Conservation (phyloP, 1,140 invertebrate species). For the Ceratoteleas bidentatus region DNA sequence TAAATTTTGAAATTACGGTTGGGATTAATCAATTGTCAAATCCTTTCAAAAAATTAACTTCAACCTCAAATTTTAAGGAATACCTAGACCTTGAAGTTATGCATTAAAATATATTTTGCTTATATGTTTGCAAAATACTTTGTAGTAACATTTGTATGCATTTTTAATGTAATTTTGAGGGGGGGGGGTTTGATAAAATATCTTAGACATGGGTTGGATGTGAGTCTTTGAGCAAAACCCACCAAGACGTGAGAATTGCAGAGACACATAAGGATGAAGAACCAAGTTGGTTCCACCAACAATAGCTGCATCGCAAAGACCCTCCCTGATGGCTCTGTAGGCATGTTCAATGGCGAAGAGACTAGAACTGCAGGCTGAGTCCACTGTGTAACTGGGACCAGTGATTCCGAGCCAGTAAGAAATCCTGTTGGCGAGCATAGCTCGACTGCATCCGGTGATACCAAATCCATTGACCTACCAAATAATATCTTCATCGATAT, state of each 20-base stretch:
- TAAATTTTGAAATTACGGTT: too few relatives aligned
- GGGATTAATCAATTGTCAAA: background rate
- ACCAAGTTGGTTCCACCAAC: constrained; percentile 92
- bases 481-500: too few relatives aligned
- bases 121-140: too few relatives aligned
- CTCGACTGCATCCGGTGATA: constrained; percentile 87
- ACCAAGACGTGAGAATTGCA: constrained; percentile 87
- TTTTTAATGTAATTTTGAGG: background rate
- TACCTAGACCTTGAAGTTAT: background rate
- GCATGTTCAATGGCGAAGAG: constrained; percentile 92
- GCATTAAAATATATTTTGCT: too few relatives aligned
- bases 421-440: constrained; percentile 95
- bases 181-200: background rate
- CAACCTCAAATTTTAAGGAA: background rate
- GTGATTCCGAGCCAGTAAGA: constrained; percentile 88
- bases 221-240: constrained; percentile 3
- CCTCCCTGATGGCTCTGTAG: constrained; percentile 87
- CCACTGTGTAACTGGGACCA: constrained; percentile 91
- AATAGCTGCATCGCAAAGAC: constrained; percentile 92
- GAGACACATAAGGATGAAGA: constrained; percentile 91
- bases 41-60: background rate
- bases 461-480: constrained; percentile 76
- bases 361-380: constrained; percentile 95
- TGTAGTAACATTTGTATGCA: too few relatives aligned
- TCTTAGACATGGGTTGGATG: background rate